A percentile compares a stretch with the other conserved stretches of the same genome.
Evolutionary conservation across 2,797 vertebrate species (phyloP).

Genomic region (Eptatretus atami): DNA sequence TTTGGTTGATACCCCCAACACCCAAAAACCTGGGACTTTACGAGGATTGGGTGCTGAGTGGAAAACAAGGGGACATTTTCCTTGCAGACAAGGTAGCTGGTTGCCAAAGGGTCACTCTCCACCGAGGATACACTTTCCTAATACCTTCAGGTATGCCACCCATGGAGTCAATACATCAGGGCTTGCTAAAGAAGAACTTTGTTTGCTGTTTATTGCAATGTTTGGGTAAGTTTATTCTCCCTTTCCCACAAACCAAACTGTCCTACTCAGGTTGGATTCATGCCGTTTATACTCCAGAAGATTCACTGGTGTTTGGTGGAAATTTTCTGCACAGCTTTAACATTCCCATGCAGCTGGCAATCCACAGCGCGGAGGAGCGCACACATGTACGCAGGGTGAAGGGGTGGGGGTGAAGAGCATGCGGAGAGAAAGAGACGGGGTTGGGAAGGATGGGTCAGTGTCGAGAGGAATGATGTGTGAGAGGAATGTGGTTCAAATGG

Average conservation of each 20-base stretch:
- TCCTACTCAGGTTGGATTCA: constrained; percentile 57
- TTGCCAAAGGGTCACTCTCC: constrained; percentile 72
- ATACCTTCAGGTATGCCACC: constrained; percentile 53
- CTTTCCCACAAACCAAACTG: too few relatives aligned
- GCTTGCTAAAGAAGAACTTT: too few relatives aligned
- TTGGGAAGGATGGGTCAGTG: neutral
- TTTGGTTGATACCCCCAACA: constrained; percentile 84
- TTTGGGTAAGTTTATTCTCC: too few relatives aligned
- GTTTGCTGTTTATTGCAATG: too few relatives aligned
- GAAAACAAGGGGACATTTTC: constrained; percentile 83
- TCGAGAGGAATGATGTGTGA: neutral
- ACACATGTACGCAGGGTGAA: neutral
- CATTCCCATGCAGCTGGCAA: constrained; percentile 91
- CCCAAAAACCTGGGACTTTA: constrained; percentile 60
- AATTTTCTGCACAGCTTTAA: constrained; percentile 98
- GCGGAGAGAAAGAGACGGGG: neutral
- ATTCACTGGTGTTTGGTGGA: constrained; percentile 77
- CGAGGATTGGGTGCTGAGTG: constrained; percentile 84
- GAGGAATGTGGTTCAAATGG: neutral
- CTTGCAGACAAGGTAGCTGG: constrained; percentile 66
- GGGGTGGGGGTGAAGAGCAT: neutral
- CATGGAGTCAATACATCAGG: too few relatives aligned
- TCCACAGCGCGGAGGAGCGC: constrained; percentile 67
- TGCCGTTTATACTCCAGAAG: constrained; percentile 83
- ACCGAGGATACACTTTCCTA: constrained; percentile 75